Percentiles rank a stretch among this genome's conserved stretches.
Conservation (phyloP, 2,888 invertebrate genomes). For the Andrena praecox region DNA sequence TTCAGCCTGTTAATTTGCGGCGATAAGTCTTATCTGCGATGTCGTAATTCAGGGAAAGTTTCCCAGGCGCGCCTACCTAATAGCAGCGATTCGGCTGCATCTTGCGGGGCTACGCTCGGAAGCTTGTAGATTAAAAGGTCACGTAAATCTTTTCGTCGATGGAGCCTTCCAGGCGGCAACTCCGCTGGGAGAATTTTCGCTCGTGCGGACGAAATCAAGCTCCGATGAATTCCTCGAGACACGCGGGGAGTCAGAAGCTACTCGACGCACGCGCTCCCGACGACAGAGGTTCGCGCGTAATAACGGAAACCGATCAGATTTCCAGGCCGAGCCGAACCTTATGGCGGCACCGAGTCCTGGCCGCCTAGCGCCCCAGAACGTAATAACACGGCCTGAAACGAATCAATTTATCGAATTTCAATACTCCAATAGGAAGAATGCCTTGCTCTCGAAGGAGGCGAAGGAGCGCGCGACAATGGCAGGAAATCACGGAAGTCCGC, state of each 20-base stretch:
- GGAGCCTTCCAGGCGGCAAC: neutral
- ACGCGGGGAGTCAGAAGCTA: neutral
- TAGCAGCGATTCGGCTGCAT: neutral
- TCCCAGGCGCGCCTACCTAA: neutral
- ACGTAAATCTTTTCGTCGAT: neutral
- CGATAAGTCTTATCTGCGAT: conserved; percentile 36
- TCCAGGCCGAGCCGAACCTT: neutral
- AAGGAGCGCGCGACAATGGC: conserved; percentile 47
- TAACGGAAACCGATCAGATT: conserved; percentile 29
- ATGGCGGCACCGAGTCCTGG: conserved; percentile 24
- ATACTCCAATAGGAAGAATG: conserved; percentile 53
- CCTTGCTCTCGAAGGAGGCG: conserved; percentile 25
- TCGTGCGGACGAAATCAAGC: neutral
- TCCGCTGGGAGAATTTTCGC: no score
- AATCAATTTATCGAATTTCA: conserved; percentile 70
- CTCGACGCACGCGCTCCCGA: neutral
- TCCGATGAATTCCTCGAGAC: neutral
- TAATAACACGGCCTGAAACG: conserved; percentile 57
- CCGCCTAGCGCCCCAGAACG: conserved; percentile 22
- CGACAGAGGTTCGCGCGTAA: conserved; percentile 11
- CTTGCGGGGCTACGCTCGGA: neutral
- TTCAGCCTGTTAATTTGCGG: conserved; percentile 39
- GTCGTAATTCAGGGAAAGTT: conserved; percentile 20
- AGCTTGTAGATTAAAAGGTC: neutral
- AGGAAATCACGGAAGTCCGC: conserved; percentile 56